phyloP scores from a whole-genome alignment of 2,113 vertebrate species.

The Collichthys lucidus region DNA sequence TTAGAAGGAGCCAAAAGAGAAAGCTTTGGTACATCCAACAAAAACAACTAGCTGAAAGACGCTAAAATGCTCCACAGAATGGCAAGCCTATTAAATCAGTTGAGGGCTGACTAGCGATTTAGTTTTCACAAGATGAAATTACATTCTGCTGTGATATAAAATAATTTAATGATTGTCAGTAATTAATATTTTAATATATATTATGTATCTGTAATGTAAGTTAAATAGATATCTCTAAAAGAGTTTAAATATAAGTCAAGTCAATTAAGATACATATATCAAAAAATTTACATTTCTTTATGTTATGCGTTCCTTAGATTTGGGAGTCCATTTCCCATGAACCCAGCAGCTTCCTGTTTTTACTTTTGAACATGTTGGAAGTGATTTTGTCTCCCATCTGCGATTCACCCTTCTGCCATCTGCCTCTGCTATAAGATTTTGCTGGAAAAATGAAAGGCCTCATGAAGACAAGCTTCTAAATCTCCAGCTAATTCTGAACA shows the following conservation, averaged over 20 bases:
- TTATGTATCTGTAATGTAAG: no score
- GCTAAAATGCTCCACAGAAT: background rate
- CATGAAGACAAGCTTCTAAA: background rate
- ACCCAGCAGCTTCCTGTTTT: background rate
- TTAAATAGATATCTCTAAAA: no score
- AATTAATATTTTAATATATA: no score
- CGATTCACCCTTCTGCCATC: constrained; percentile 21
- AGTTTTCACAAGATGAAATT: no score
- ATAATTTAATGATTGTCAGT: no score
- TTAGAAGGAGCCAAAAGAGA: background rate
- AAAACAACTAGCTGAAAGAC: background rate
- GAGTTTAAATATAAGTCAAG: no score
- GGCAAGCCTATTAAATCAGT: no score
- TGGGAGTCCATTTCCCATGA: background rate
- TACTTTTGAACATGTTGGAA: constrained; percentile 9
- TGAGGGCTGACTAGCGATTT: no score
- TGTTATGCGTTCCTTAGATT: background rate
- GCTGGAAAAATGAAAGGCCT: constrained; percentile 2
- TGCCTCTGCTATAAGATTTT: constrained; percentile 28
- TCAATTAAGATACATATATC: no score
- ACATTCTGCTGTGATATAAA: no score
- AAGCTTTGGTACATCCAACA: background rate
- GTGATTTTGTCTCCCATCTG: constrained; percentile 23
- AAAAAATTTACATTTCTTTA: background rate
- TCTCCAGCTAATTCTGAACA: constrained; percentile 26